These are phyloP conservation scores for Strongylocentrotus purpuratus DNA, from an alignment of 35 echinoderm and acorn worm species.

Conservation along the genomic window DNA sequence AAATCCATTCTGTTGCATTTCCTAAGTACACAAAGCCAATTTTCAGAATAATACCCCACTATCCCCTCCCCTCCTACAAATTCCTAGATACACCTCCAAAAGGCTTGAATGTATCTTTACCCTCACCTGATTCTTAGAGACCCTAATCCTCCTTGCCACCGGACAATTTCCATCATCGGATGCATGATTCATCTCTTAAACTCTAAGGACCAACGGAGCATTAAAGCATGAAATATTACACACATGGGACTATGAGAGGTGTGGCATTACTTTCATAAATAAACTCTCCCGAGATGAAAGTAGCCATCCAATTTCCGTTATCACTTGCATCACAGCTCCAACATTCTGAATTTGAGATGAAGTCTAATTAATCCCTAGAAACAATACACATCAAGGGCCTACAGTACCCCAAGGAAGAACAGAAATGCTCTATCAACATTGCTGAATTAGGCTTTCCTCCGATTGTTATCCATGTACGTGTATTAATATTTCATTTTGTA, in stretches of 20 bases:
- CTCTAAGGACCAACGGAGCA: not conserved
- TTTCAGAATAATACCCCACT: too few species aligned
- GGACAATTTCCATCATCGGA: not conserved
- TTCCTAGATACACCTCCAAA: too few species aligned
- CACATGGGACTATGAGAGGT: not conserved
- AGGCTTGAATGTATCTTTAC: too few species aligned
- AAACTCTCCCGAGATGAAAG: not conserved
- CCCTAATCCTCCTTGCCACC: not conserved
- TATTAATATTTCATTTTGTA: too few species aligned
- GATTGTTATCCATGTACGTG: too few species aligned
- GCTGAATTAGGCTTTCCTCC: too few species aligned
- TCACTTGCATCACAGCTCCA: not conserved
- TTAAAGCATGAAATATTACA: not conserved
- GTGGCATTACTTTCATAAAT: not conserved
- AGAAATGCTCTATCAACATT: too few species aligned
- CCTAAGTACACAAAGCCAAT: too few species aligned
- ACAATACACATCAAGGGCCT: too few species aligned
- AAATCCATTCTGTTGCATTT: too few species aligned
- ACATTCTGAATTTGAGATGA: not conserved
- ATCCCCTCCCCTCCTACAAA: too few species aligned
- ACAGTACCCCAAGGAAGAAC: too few species aligned
- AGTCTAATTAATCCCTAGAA: not conserved
- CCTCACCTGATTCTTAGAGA: not conserved
- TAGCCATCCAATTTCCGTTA: not conserved
- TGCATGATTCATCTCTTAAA: not conserved